Conservation (phyloP, 1,140 invertebrate species). For the Drosophila ogumai region DNA sequence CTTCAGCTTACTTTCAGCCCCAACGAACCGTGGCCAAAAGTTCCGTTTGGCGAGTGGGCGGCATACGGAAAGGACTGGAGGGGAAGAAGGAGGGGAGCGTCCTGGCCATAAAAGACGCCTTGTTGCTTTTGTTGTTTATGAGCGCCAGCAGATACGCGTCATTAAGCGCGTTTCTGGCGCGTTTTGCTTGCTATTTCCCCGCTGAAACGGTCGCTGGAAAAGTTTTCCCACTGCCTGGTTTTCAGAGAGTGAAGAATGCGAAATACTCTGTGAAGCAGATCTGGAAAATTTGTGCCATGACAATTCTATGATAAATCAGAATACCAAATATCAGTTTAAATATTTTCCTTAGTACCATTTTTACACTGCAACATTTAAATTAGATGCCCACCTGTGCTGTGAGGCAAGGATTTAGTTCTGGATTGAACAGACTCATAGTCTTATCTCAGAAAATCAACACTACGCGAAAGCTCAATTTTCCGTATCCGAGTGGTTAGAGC, state of each 20-base stretch:
- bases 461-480: constrained; percentile 4
- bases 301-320: too few relatives aligned
- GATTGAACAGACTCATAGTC: background rate
- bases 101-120: constrained; percentile 71
- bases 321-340: too few relatives aligned
- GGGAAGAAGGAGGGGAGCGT: background rate
- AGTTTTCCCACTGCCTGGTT: constrained; percentile 13
- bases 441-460: constrained; percentile 3
- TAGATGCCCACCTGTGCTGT: background rate
- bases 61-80: background rate
- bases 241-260: background rate
- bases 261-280: constrained; percentile 10
- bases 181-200: constrained; percentile 36
- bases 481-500: constrained; percentile 12
- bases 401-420: background rate
- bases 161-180: constrained; percentile 69
- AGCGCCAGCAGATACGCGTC: constrained; percentile 68
- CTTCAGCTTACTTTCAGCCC: constrained; percentile 68
- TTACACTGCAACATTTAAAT: background rate
- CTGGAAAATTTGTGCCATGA: background rate
- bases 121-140: constrained; percentile 81
- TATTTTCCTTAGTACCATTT: too few relatives aligned
- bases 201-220: constrained; percentile 19
- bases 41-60: constrained; percentile 28
- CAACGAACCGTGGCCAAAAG: constrained; percentile 68